Conservation (phyloP, 2,113 vertebrate species). For the Camarhynchus parvulus region DNA sequence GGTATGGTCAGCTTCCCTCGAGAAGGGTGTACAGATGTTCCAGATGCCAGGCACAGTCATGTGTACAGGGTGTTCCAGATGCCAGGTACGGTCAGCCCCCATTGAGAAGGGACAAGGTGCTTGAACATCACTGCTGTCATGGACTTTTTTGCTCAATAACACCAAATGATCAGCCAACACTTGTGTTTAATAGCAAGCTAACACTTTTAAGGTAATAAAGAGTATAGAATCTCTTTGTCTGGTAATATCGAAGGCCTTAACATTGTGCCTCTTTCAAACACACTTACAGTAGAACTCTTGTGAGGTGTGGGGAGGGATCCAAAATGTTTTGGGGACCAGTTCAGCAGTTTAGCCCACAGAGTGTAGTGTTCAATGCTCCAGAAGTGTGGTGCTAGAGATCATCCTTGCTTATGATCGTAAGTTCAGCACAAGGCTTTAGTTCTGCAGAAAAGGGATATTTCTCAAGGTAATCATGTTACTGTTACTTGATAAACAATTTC, state of each 20-base stretch:
- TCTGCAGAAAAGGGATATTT: slow-evolving; percentile 22
- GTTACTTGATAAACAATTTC: slow-evolving; percentile 38
- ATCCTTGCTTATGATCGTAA: not conserved
- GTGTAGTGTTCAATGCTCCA: not conserved
- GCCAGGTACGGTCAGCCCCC: slow-evolving; percentile 74
- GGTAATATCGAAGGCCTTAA: not conserved
- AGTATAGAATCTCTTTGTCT: not conserved
- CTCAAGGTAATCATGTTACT: not conserved
- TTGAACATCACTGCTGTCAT: not conserved
- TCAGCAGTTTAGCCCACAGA: not conserved
- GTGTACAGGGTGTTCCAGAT: too few relatives aligned
- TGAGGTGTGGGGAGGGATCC: not conserved
- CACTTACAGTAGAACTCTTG: not conserved
- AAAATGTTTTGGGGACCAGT: not conserved
- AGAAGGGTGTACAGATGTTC: too few relatives aligned
- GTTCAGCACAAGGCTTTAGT: not conserved
- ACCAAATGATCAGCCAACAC: not conserved
- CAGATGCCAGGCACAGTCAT: too few relatives aligned
- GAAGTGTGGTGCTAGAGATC: not conserved
- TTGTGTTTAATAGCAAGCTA: not conserved
- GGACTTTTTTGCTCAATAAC: not conserved
- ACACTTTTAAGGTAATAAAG: not conserved
- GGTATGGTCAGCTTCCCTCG: too few relatives aligned
- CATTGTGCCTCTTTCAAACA: not conserved
- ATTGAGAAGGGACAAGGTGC: not conserved